phyloP scores from a whole-genome alignment of 2,888 invertebrate genomes.

The Ptycholaimellus sp. region DNA sequence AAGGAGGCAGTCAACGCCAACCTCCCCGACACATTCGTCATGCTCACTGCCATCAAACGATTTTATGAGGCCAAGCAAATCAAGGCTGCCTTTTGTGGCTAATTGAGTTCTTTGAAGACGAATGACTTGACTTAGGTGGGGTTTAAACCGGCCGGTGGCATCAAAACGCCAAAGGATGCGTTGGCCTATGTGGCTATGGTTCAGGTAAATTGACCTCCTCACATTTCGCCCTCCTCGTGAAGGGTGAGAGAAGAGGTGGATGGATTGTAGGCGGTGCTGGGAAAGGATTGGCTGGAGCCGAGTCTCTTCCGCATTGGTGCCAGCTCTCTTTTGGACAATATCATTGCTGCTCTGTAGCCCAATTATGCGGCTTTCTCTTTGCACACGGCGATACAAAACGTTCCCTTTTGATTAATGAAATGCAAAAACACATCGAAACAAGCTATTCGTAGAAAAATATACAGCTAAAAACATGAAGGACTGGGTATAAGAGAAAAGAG shows the following conservation, averaged over 20 bases:
- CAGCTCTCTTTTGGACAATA: conserved; percentile 58
- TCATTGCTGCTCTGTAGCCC: conserved; percentile 28
- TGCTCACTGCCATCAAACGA: conserved; percentile 62
- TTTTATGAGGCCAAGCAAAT: too few relatives aligned
- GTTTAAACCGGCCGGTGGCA: conserved; percentile 90
- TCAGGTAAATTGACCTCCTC: conserved; percentile 29
- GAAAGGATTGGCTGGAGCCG: conserved; percentile 54
- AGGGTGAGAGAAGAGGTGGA: neutral
- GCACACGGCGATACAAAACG: too few relatives aligned
- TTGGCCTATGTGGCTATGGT: conserved; percentile 62
- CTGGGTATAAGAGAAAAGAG: too few relatives aligned
- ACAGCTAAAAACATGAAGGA: too few relatives aligned
- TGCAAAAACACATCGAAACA: too few relatives aligned
- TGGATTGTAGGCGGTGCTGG: conserved; percentile 38
- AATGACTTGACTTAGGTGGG: conserved; percentile 44
- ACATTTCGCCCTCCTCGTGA: neutral
- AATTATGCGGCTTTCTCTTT: too few relatives aligned
- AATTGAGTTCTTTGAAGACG: neutral
- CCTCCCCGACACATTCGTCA: conserved; percentile 61
- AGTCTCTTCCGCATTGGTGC: conserved; percentile 67
- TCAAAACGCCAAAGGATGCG: conserved; percentile 57
- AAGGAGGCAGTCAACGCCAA: conserved; percentile 87
- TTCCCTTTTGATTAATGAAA: too few relatives aligned
- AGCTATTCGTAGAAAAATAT: too few relatives aligned
- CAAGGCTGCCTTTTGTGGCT: conserved; percentile 1